Percentiles rank a stretch among this genome's conserved stretches.
phyloP scores from a whole-genome alignment of 2,888 invertebrate species.

The Eristalis pertinax region DNA sequence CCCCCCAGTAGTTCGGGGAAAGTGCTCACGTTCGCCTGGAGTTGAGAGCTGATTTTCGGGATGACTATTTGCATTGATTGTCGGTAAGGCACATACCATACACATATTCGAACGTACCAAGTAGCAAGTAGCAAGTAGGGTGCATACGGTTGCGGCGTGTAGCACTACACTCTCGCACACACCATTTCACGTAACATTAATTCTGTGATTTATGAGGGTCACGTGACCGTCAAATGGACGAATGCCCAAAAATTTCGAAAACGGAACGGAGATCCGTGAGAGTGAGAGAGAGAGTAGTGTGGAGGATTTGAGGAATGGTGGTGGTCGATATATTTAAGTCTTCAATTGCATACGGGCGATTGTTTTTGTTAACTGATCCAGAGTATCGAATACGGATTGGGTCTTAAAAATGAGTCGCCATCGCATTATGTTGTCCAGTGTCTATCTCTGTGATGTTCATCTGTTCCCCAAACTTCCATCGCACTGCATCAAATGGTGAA shows the following conservation, averaged over 20 bases:
- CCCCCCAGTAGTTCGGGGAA: constrained; percentile 38
- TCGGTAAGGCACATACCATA: background rate
- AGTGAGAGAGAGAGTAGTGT: background rate
- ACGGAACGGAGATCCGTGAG: constrained; percentile 36
- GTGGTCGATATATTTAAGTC: constrained; percentile 68
- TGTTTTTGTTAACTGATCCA: background rate
- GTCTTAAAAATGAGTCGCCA: too few species aligned
- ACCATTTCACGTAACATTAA: constrained; percentile 82
- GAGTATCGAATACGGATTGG: background rate
- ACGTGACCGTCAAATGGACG: constrained; percentile 82
- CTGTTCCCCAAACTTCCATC: too few species aligned
- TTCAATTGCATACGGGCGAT: constrained; percentile 65
- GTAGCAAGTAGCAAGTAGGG: constrained; percentile 19
- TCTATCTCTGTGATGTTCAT: too few species aligned
- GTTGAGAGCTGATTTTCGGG: constrained; percentile 48
- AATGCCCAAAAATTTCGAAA: constrained; percentile 73
- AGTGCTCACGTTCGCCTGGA: constrained; percentile 37
- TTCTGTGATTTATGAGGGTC: constrained; percentile 82
- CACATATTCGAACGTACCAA: background rate
- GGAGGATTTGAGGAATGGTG: constrained; percentile 25
- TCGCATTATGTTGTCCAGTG: too few species aligned
- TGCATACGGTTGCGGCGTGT: constrained; percentile 21
- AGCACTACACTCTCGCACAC: constrained; percentile 75
- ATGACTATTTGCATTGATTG: constrained; percentile 59
- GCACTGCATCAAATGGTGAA: too few species aligned